Evolutionary conservation across 2,797 vertebrate species (phyloP).

Genomic region (Sebastes steindachneri): DNA sequence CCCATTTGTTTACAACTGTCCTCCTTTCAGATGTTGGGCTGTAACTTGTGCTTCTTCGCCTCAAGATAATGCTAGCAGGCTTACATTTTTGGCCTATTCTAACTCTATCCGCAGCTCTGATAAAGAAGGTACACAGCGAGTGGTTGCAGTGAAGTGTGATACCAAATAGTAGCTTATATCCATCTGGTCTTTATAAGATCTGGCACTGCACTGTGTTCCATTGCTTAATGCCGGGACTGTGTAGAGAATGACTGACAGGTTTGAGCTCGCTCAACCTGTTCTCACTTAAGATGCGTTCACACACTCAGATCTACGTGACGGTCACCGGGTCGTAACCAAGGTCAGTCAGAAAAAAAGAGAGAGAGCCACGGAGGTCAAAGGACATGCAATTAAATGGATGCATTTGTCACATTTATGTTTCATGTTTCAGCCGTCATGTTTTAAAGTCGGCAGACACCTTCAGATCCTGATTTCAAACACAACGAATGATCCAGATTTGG

Average conservation of each 20-base stretch:
- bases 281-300: constrained; percentile 67
- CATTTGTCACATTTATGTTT: constrained; percentile 56
- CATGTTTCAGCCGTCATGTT: constrained; percentile 8
- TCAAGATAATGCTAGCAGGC: background rate
- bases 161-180: constrained; percentile 6
- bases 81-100: background rate
- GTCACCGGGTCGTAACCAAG: constrained; percentile 57
- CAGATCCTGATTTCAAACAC: constrained; percentile 20
- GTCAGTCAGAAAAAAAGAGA: constrained; percentile 32
- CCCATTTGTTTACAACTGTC: constrained; percentile 8
- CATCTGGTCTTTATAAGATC: constrained; percentile 63
- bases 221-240: constrained; percentile 34
- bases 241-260: constrained; percentile 65
- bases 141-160: background rate
- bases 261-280: constrained; percentile 66
- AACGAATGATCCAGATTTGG: constrained; percentile 5
- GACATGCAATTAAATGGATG: constrained; percentile 35
- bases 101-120: background rate
- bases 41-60: background rate
- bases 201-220: constrained; percentile 26
- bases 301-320: constrained; percentile 31
- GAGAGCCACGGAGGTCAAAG: constrained; percentile 56
- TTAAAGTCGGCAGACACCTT: background rate
- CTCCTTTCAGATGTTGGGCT: background rate
- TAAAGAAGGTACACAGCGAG: background rate